Evolutionary conservation across 2,797 vertebrate species (phyloP).

Genomic region (Smutsia temminckii): DNA sequence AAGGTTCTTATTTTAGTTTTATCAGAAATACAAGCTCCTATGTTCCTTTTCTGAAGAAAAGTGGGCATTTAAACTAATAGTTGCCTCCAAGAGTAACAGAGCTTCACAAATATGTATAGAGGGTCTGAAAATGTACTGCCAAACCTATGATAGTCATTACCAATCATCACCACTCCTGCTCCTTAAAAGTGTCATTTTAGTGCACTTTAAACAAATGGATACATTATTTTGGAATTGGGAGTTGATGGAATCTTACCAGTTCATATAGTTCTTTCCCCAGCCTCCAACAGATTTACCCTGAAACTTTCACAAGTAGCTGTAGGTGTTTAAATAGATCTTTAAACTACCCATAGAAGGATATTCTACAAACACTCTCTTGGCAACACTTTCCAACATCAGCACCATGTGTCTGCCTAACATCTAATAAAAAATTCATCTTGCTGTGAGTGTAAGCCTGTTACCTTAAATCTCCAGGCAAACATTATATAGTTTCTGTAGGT

Average conservation of each 20-base stretch:
- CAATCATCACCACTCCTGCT: not conserved
- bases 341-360: slow-evolving; percentile 19
- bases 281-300: not conserved
- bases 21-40: slow-evolving; percentile 33
- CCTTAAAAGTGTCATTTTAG: not conserved
- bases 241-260: not conserved
- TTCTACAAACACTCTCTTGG: not conserved
- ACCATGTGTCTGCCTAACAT: slow-evolving; percentile 40
- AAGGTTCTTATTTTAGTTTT: slow-evolving; percentile 53
- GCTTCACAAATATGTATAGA: not conserved
- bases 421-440: slow-evolving; percentile 55
- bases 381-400: slow-evolving; percentile 15
- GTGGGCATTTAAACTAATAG: not conserved
- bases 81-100: not conserved
- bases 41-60: slow-evolving; percentile 58
- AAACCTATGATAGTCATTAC: not conserved
- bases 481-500: slow-evolving; percentile 47
- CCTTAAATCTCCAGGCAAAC: slow-evolving; percentile 62
- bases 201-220: not conserved
- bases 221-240: slow-evolving; percentile 14
- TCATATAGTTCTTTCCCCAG: slow-evolving; percentile 19
- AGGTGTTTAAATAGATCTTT: slow-evolving; percentile 59
- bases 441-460: slow-evolving; percentile 34
- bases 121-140: slow-evolving; percentile 6
- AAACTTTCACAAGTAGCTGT: slow-evolving; percentile 44